Evolutionary conservation across 2,113 vertebrate genomes (phyloP).

Genomic region (Corvus moneduloides): DNA sequence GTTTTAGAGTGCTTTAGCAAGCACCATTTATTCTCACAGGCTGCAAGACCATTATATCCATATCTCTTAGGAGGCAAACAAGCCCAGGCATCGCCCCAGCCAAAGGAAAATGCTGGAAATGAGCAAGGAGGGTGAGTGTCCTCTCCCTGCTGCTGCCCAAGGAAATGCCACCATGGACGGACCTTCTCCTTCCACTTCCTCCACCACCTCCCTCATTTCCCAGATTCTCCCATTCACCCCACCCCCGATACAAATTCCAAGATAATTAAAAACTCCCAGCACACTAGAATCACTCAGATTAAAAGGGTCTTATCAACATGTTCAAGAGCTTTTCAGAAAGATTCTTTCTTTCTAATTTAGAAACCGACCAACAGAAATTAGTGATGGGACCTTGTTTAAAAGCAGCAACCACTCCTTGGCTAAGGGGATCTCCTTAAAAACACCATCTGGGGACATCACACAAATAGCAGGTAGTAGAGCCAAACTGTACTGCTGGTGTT

Average conservation of each 20-base stretch:
- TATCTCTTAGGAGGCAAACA: neutral
- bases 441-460: neutral
- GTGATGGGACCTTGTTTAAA: neutral
- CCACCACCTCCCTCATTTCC: neutral
- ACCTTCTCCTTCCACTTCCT: neutral
- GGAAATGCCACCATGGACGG: neutral
- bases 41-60: neutral
- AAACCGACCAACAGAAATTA: neutral
- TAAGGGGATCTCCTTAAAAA: neutral
- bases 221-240: neutral
- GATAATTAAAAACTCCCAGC: neutral
- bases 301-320: neutral
- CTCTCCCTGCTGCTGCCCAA: neutral
- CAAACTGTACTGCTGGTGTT: neutral
- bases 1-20: neutral
- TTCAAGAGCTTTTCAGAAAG: neutral
- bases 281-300: neutral
- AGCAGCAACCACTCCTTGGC: neutral
- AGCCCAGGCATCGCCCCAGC: neutral
- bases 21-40: neutral
- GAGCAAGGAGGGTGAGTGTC: neutral
- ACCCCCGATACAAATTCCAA: neutral
- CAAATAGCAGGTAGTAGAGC: neutral
- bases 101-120: neutral
- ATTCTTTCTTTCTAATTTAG: neutral